Evolutionary conservation across 2,797 vertebrate species (phyloP), one percentile per base, ranked within the genome.

Genomic region (Pithecia hirsuta): DNA sequence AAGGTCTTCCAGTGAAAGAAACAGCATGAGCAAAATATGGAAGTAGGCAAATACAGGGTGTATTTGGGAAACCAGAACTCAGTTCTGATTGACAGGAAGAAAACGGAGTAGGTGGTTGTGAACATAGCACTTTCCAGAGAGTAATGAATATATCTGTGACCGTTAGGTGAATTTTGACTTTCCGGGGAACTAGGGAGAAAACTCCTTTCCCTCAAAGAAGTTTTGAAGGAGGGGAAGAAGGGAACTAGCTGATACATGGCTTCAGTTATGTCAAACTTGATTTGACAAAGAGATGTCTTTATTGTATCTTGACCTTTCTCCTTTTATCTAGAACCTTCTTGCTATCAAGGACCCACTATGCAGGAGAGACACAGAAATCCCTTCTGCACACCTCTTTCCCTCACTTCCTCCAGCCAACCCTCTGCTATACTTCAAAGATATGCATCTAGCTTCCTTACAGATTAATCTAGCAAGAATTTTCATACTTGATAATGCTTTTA

Each of bases 381-480:
- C 57, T 36, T 50, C 46, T 81, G 9, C 24, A 26, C 3, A 19
- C 1, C 20, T 88, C 44, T 83, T 64, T 7, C 4, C 10, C 30
- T 75, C 4, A 75, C 94, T 88, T 11, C 46, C 57, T 92, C n/a
- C 33, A 92, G 70, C 46, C 33, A 82, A 13, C 33, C 9, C 33
- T 61, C 81, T 74, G 7, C 48, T 95, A 20, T 82, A 39, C 36
- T 96, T 85, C 36, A 95, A 61, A 89, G 41, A 44, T 67, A 76
- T 28, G n/a, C 24, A 75, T 93, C 33, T 13, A 67, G 5, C 41
- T 93, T 95, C 36, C 24, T 93, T 84, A 55, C 12, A 79, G 55
- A 70, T 88, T 94, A 96, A 50, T 94, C 91, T 79, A 86, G 10
- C 33, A 75, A 59, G 36, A 86, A 80, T 83, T 67, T 92, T 86